These are phyloP conservation scores for Anastrepha obliqua DNA, from an alignment of 1,140 invertebrate genomes.

Conservation along the genomic window DNA sequence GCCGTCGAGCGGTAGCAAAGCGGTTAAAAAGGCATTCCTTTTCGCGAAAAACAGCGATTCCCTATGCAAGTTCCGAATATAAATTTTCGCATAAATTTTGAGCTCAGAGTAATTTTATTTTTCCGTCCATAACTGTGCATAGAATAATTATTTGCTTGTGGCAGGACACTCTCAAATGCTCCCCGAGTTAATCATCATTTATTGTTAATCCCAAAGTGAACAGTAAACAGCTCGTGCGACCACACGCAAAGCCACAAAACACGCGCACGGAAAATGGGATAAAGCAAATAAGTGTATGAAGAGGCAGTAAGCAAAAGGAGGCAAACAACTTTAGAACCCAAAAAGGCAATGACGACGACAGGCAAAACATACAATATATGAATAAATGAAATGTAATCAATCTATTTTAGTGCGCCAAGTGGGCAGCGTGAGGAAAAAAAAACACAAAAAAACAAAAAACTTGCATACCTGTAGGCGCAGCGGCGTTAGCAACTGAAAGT, in stretches of 20 bases:
- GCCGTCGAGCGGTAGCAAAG: too few relatives aligned
- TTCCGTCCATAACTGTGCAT: too few relatives aligned
- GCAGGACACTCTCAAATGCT: background rate
- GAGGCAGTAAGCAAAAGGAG: background rate
- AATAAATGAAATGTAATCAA: constrained; percentile 16
- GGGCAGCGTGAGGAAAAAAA: background rate
- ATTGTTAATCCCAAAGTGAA: background rate
- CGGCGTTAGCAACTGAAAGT: constrained; percentile 8
- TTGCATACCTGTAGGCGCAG: constrained; percentile 32
- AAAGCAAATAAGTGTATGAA: background rate
- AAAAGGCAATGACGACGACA: background rate
- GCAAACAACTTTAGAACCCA: background rate
- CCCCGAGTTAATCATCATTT: background rate
- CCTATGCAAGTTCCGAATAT: too few relatives aligned
- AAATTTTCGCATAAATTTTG: background rate
- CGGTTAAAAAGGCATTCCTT: too few relatives aligned
- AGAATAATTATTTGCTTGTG: background rate
- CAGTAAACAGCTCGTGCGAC: background rate
- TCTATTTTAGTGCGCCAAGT: constrained; percentile 6
- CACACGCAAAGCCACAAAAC: constrained; percentile 9
- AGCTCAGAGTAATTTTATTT: background rate
- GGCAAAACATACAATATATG: background rate
- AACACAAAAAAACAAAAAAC: background rate
- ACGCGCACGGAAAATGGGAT: background rate
- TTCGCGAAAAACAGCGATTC: too few relatives aligned